Conservation (phyloP, 2,888 invertebrate species). For the Pimpla rufipes region DNA sequence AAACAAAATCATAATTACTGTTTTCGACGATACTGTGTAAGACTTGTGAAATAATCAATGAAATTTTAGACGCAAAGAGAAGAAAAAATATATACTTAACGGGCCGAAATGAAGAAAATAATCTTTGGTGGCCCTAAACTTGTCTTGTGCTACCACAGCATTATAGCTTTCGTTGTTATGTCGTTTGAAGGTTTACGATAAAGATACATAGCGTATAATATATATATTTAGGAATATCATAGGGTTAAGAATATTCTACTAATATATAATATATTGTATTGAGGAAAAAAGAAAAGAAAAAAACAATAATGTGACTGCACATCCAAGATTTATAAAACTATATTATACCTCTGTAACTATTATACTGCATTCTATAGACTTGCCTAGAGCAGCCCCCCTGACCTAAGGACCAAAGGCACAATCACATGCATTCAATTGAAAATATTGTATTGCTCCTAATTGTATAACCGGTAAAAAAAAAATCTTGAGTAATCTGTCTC, state of each 20-base stretch:
- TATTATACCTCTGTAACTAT: slow-evolving; percentile 82
- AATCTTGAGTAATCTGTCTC: slow-evolving; percentile 73
- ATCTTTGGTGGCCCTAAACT: slow-evolving; percentile 73
- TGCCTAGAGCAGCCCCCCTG: slow-evolving; percentile 84
- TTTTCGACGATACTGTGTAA: slow-evolving; percentile 74
- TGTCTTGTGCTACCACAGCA: slow-evolving; percentile 75
- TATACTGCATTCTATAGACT: slow-evolving; percentile 83
- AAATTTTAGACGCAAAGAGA: slow-evolving; percentile 59
- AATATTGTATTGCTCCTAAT: slow-evolving; percentile 81
- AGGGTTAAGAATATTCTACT: slow-evolving; percentile 81
- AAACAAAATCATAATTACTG: slow-evolving; percentile 70
- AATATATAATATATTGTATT: slow-evolving; percentile 83
- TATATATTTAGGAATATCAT: slow-evolving; percentile 74
- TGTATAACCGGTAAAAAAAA: slow-evolving; percentile 73
- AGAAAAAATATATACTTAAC: slow-evolving; percentile 57
- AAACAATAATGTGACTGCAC: slow-evolving; percentile 82
- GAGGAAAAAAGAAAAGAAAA: slow-evolving; percentile 73
- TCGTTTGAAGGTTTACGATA: slow-evolving; percentile 69
- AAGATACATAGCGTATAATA: slow-evolving; percentile 71
- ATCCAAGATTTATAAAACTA: slow-evolving; percentile 84
- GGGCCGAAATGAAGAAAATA: slow-evolving; percentile 52
- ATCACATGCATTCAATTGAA: slow-evolving; percentile 83
- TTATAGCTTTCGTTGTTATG: slow-evolving; percentile 81
- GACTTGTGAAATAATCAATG: slow-evolving; percentile 66
- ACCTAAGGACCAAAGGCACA: slow-evolving; percentile 85